Conservation (phyloP, 2,797 vertebrate genomes). For the Poeciliopsis presidionis region DNA sequence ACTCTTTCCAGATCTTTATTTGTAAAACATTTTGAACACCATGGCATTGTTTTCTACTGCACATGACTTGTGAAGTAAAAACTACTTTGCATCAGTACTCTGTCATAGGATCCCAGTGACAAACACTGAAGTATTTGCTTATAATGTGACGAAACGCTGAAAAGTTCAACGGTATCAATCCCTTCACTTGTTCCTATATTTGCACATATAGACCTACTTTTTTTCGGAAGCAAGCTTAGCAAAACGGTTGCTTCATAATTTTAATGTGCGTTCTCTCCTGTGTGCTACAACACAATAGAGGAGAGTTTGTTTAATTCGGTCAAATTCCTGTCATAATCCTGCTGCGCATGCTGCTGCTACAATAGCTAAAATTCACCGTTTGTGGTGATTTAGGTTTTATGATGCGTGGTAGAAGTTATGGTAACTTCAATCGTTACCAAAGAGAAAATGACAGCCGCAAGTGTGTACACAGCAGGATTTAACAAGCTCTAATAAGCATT, state of each 20-base stretch:
- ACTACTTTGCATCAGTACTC: not conserved
- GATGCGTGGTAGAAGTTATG: not conserved
- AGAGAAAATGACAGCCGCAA: not conserved
- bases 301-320: conserved; percentile 41
- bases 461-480: conserved; percentile 14
- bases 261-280: conserved; percentile 33
- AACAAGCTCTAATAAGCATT: conserved; percentile 31
- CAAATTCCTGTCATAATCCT: conserved; percentile 45
- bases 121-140: not conserved
- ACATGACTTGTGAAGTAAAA: not conserved
- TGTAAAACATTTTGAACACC: not conserved
- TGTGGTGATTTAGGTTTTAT: too few relatives aligned
- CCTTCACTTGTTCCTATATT: not conserved
- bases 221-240: conserved; percentile 37
- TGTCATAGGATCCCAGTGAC: not conserved
- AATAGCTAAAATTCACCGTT: not conserved
- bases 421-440: not conserved
- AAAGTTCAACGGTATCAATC: not conserved
- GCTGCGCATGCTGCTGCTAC: conserved; percentile 6
- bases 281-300: conserved; percentile 43
- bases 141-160: not conserved
- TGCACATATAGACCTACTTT: conserved; percentile 15
- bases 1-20: not conserved
- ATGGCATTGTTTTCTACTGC: not conserved
- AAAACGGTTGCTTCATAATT: conserved; percentile 43